Base-by-base conservation (phyloP, 2,797 vertebrate species). In the Myoxocephalus aenaeus region DNA sequence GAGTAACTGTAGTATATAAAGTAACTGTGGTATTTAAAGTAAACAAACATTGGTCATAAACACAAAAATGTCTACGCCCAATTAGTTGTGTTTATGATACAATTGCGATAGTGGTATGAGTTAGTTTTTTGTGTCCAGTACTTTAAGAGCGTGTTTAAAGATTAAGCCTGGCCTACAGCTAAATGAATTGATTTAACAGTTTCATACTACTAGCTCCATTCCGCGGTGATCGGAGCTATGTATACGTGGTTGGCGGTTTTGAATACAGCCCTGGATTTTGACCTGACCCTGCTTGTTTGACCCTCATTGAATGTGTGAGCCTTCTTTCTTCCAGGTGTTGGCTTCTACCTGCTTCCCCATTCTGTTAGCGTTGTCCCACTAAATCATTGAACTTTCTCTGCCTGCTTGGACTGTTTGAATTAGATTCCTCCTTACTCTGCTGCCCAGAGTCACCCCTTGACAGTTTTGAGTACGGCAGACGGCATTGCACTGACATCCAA, bases 401-500 rank as follows among this genome's bases (percentile, higher is more conserved):
- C 11, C 40, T 20, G 62, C 40, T 5, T 53, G 50, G n/a, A 53
- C 22, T 53, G 12, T 15, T 22, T 54, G 22, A 27, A 17, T 44
- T 5, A 5, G 25, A 64, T 22, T 46, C 62, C 62, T 32, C 5
- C 27, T 18, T 29, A 40, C 61, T 63, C 27, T 44, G 44, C 63
- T 65, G 63, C 44, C 63, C 44, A 46, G 32, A 32, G 1, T 65
- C 12, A 3, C 44, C 0, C 44, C 22, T 1, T 44, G 38, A 44
- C 14, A 53, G 36, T 38, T 75, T 80, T 59, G 51, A 69, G 53
- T 56, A 65, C 40, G 38, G 73, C 25, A 75, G 59, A 85, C 75
- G 51, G 51, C 27, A 42, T 70, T 57, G 64, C 65, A 7, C 48
- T 79, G 84, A 86, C 83, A 83, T 80, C 73, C 75, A 82, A 80